A percentile compares a stretch with the other conserved stretches of the same genome.
phyloP scores from a whole-genome alignment of 2,797 vertebrate genomes.

The Pangasius djambal region DNA sequence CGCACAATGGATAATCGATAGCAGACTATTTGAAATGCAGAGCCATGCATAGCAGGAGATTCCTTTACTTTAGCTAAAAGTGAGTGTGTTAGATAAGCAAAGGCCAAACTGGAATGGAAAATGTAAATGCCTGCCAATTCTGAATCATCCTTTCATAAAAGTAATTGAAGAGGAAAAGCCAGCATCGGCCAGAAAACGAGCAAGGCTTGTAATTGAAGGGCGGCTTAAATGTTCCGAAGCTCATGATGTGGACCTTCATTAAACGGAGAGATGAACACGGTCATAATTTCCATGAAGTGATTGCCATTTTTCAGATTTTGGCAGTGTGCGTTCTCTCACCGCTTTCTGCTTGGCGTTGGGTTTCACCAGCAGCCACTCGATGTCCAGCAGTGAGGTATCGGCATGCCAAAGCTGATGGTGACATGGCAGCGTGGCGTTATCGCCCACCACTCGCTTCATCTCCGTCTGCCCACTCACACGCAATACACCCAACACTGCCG shows the following conservation, averaged over 20 bases:
- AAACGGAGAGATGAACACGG: not conserved
- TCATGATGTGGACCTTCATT: not conserved
- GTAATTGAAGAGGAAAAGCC: slow-evolving; percentile 27
- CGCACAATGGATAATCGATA: not conserved
- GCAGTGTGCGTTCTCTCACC: slow-evolving; percentile 68
- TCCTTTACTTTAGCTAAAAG: not conserved
- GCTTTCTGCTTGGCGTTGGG: slow-evolving; percentile 83
- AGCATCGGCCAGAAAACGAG: not conserved
- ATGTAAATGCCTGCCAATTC: slow-evolving; percentile 45
- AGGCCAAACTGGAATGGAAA: slow-evolving; percentile 54
- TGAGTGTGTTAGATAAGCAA: slow-evolving; percentile 13
- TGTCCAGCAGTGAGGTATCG: slow-evolving; percentile 85
- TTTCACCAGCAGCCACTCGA: slow-evolving; percentile 89
- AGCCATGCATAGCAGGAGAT: not conserved
- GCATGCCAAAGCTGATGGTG: slow-evolving; percentile 86
- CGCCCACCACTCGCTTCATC: slow-evolving; percentile 87
- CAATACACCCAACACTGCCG: slow-evolving; percentile 66
- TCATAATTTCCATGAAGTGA: slow-evolving; percentile 17
- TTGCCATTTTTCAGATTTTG: not conserved
- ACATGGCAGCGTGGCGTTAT: slow-evolving; percentile 90
- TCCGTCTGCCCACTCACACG: slow-evolving; percentile 79
- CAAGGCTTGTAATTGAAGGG: slow-evolving; percentile 6
- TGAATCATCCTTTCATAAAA: slow-evolving; percentile 52
- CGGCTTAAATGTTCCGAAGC: slow-evolving; percentile 5
- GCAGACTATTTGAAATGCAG: slow-evolving; percentile 22